Conservation (phyloP, 2,797 vertebrate genomes). For the Lacerta bilineata region DNA sequence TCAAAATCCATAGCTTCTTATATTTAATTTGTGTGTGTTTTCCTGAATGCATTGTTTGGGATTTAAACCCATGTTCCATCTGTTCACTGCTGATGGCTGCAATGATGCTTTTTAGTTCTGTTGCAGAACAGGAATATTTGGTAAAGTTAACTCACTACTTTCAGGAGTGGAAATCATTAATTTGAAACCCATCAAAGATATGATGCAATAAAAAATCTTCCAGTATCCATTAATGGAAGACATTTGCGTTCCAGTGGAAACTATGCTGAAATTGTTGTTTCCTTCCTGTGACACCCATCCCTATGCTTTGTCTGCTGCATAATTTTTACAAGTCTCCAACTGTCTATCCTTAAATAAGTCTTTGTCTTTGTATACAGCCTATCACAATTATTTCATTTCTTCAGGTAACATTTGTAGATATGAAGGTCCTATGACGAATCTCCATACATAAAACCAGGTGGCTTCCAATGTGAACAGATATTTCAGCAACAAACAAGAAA, state of each 20-base stretch:
- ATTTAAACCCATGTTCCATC: constrained; percentile 39
- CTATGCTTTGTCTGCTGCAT: background rate
- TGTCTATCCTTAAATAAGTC: background rate
- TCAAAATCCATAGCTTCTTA: background rate
- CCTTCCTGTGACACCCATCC: background rate
- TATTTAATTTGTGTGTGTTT: constrained; percentile 1
- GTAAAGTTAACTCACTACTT: background rate
- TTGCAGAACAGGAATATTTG: background rate
- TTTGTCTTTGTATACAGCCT: background rate
- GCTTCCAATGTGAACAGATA: background rate
- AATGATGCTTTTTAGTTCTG: background rate
- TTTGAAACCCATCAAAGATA: background rate
- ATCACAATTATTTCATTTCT: constrained; percentile 10
- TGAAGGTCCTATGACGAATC: too few relatives aligned
- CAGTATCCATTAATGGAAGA: background rate
- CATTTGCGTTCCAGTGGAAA: background rate
- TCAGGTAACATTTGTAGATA: background rate
- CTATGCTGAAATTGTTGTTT: background rate
- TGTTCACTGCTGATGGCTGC: background rate
- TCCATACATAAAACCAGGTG: background rate
- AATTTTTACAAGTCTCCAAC: background rate
- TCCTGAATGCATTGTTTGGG: background rate
- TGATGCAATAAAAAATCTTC: background rate
- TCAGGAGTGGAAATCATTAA: background rate
- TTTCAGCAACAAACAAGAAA: background rate